Evolutionary conservation across 2,888 invertebrate genomes (phyloP), one percentile per base, ranked within the genome.

Genomic region (Phalera bucephala): DNA sequence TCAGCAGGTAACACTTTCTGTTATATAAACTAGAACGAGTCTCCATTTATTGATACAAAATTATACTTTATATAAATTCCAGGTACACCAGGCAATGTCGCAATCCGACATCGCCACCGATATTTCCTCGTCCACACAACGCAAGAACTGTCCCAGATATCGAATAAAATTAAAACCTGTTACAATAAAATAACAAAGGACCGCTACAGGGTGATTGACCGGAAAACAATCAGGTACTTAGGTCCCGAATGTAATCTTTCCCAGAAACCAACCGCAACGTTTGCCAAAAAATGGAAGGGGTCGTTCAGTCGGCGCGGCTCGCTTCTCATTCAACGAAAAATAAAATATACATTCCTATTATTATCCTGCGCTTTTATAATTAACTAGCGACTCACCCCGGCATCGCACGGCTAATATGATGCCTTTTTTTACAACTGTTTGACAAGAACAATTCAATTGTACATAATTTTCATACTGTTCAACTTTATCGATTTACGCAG

Each of bases 161-260:
- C 55, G 42, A 64, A 65, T 63, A 56, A 67, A 71, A 70, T 69
- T 64, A 64, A 66, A 71, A 64, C 67, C 67, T 64, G 72, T 69
- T 66, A 58, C 64, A 69, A 72, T 69, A 76, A 75, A 70, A 67
- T 61, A 72, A 75, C 69, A 73, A 74, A 76, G 68, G 62, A 56
- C 62, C 61, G 53, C 55, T 48, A 40, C 43, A 52, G 64, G 87
- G 84, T 67, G 71, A 81, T 41, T 77, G 86, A 81, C 87, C 88
- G 80, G 71, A 72, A 82, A 80, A 85, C 84, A 88, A 87, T 84
- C 84, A 72, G 69, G 79, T 78, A 85, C 84, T 85, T 80, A 80
- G 80, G 74, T 73, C 68, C 77, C 70, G 70, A 85, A 80, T 72
- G 78, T 74, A 80, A 85, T 85, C 80, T 74, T 88, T 87, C 85